phyloP scores from a whole-genome alignment of 2,888 invertebrate species.

The Synergus japonicus region DNA sequence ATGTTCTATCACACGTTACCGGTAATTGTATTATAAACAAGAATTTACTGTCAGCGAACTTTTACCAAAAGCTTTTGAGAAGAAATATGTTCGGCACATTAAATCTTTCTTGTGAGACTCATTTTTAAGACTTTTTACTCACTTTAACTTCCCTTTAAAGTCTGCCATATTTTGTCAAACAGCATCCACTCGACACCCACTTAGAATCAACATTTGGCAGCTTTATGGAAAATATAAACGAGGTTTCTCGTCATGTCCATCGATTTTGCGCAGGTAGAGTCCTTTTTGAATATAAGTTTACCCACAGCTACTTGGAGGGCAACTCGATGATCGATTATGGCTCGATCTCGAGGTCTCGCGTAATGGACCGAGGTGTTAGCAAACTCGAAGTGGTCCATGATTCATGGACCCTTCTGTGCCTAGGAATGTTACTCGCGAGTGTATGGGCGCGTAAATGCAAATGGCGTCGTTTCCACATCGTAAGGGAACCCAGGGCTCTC shows the following conservation, averaged over 20 bases:
- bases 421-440: background rate
- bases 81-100: too few relatives aligned
- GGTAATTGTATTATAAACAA: too few relatives aligned
- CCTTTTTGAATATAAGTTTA: constrained; percentile 1
- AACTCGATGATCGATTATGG: constrained; percentile 29
- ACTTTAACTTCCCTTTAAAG: background rate
- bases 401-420: background rate
- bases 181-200: background rate
- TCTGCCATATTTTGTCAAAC: background rate
- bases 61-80: too few relatives aligned
- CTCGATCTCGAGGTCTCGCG: constrained; percentile 1
- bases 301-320: constrained; percentile 13
- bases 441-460: constrained; percentile 22
- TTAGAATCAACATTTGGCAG: background rate
- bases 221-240: background rate
- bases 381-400: constrained; percentile 6
- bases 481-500: background rate
- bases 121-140: background rate
- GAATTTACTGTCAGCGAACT: too few relatives aligned
- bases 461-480: background rate
- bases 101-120: background rate
- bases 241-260: background rate
- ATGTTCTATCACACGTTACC: too few relatives aligned
- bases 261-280: constrained; percentile 2
- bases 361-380: constrained; percentile 17